A percentile compares a stretch with the other conserved stretches of the same genome.
Evolutionary conservation across 2,113 vertebrate species (phyloP).

Genomic region (Gallinago jamesoni): DNA sequence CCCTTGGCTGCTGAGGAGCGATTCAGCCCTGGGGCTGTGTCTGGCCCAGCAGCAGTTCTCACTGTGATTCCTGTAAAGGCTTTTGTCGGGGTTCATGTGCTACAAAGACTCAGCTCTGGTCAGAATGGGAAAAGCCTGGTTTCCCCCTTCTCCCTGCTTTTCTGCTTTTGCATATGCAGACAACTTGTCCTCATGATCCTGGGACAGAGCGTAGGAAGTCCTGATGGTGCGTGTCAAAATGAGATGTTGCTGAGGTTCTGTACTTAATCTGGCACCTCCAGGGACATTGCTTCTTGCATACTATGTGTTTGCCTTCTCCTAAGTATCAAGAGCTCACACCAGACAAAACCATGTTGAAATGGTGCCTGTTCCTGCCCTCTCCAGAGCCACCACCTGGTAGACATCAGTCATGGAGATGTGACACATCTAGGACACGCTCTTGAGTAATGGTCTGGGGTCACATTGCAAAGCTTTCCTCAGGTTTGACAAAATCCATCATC

Average conservation of each 20-base stretch:
- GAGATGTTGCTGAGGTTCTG: not conserved
- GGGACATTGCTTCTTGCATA: not conserved
- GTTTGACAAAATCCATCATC: not conserved
- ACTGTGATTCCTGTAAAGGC: not conserved
- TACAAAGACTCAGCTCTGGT: not conserved
- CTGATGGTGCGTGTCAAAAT: not conserved
- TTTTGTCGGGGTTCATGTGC: not conserved
- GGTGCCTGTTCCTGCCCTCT: not conserved
- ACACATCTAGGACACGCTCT: not conserved
- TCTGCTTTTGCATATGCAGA: not conserved
- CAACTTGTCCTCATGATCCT: not conserved
- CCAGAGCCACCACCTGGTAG: not conserved
- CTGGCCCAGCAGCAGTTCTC: rapidly evolving
- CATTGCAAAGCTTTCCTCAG: not conserved
- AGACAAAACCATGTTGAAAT: not conserved
- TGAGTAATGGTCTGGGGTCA: not conserved
- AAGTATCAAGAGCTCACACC: not conserved
- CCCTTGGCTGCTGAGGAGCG: rapidly evolving
- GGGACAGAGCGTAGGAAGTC: not conserved
- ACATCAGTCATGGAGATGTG: not conserved
- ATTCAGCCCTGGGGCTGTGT: not conserved
- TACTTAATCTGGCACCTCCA: not conserved
- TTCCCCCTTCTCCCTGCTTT: not conserved
- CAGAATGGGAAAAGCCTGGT: not conserved
- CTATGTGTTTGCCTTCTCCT: not conserved